Evolutionary conservation across 1,140 invertebrate species (phyloP).

Genomic region (Myzus persicae): DNA sequence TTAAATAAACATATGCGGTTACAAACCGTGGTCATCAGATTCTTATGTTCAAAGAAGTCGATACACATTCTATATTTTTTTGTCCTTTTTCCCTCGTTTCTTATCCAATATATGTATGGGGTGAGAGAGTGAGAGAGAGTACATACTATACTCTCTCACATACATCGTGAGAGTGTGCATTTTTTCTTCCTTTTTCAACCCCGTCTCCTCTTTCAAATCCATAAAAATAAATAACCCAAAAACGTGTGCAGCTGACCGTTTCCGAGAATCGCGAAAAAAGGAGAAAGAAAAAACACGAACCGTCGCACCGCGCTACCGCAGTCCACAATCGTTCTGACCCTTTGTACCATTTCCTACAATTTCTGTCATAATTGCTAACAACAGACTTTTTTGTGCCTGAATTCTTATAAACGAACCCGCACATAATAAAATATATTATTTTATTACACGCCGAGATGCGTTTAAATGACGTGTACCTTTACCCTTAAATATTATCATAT

Average conservation of each 20-base stretch:
- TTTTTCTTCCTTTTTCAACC: conserved; percentile 57
- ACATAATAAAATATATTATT: conserved; percentile 51
- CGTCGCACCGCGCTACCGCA: conserved; percentile 42
- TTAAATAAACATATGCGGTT: conserved; percentile 33
- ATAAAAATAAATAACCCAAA: conserved; percentile 59
- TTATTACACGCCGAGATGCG: conserved; percentile 37
- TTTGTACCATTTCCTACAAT: conserved; percentile 55
- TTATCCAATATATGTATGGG: neutral
- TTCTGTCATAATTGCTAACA: conserved; percentile 55
- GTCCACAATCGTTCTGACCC: conserved; percentile 50
- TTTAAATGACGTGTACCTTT: conserved; percentile 16
- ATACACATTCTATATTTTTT: conserved; percentile 57
- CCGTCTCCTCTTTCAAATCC: conserved; percentile 58
- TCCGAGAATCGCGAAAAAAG: conserved; percentile 56
- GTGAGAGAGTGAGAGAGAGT: neutral
- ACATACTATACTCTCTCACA: neutral
- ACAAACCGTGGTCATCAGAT: neutral
- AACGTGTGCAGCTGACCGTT: conserved; percentile 58
- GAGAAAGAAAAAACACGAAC: conserved; percentile 41
- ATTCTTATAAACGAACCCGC: conserved; percentile 38
- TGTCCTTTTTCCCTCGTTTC: conserved; percentile 41
- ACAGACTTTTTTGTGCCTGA: conserved; percentile 55
- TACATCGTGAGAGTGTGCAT: neutral
- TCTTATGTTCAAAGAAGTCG: conserved; percentile 55
- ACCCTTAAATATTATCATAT: neutral